Evolutionary conservation across 2,113 vertebrate genomes (phyloP), one percentile per base, ranked within the genome.

Genomic region (Eclectus roratus): DNA sequence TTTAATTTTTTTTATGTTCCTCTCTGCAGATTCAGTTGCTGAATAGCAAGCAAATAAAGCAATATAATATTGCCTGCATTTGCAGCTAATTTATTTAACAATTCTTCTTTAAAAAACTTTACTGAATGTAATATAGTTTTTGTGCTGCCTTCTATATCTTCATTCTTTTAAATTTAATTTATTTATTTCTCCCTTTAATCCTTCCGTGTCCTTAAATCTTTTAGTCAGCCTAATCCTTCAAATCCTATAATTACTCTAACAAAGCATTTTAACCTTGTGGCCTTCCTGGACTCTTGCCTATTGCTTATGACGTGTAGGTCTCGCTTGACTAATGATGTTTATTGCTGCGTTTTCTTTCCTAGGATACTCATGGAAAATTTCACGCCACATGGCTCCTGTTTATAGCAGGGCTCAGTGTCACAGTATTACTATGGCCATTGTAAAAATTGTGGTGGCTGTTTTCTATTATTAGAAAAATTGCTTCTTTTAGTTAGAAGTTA

Each of bases 181-280:
- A 86, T 93, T 96, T 94, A 93, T 94, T 96, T 96, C 46, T 95
- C 10, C 33, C 8, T 93, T 93, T 94, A 96, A 95, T 96, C 95
- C 92, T 46, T 96, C 72, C 56, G n/a, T 84, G 91, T 93, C 91
- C 94, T 96, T 80, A 95, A 96, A 93, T 83, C 64, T 86, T 86
- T 68, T 80, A 13, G 46, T 94, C 88, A 84, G 90, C 72, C 71
- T 96, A 97, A 96, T 96, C 93, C 85, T 93, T 97, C 96, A 91
- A 93, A 95, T 97, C 96, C 85, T 90, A 33, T 96, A 96, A 97
- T 96, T 95, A 91, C 80, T 93, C 94, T 95, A 96, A 97, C 85
- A 96, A 97, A 96, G 85, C 88, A 96, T 95, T 97, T 95, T 96
- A 95, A 95, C 95, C 95, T 93, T 96, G 50, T 97, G 93, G 65